Base-by-base conservation (phyloP, 2,113 vertebrate species). In the Oncorhynchus tshawytscha region DNA sequence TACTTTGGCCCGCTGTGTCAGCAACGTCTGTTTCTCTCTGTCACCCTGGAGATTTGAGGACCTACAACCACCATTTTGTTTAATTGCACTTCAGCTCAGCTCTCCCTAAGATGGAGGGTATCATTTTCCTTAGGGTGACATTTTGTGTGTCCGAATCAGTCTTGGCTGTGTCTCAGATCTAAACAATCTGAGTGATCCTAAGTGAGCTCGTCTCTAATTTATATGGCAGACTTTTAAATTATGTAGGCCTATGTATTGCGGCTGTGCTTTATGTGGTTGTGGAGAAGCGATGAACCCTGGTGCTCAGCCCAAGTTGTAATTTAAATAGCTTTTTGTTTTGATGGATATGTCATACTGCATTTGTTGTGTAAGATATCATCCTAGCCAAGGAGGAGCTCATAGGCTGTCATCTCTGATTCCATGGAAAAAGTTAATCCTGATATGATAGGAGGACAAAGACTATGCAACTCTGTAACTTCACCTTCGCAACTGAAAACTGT, bases 1-100 rank as follows among this genome's bases (percentile, higher is more conserved):
- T 79, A 82, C 74, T 81, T 81, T 57, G 49, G 81, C 64, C 68
- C 73, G 88, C 91, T 91, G 90, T 81, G 88, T 93, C 92, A 94
- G 93, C 91, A 82, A 70, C 76, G 65, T 85, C 86, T 87, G 76
- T 85, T 84, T 87, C 82, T 71, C 75, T 79, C 83, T 81, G 75
- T 91, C 87, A 82, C 82, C 4, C 2, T 80, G 72, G 79, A 82
- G 81, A 87, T 91, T 89, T 88, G 64, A 74, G 78, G 81, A 87
- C 87, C 86, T 84, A 62, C 5, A 88, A 87, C 83, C 69, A 1
- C 77, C 29, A 79, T 88, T 91, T 90, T 84, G 77, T 87, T 88
- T 91, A 85, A 90, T 90, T 88, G 88, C 79, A 67, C 83, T 85
- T 79, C 67, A 70, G 75, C 60, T 51, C 13, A 82, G 85, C 72